Evolutionary conservation across 1,140 invertebrate species (phyloP).

Genomic region (Drosophila jambulina): DNA sequence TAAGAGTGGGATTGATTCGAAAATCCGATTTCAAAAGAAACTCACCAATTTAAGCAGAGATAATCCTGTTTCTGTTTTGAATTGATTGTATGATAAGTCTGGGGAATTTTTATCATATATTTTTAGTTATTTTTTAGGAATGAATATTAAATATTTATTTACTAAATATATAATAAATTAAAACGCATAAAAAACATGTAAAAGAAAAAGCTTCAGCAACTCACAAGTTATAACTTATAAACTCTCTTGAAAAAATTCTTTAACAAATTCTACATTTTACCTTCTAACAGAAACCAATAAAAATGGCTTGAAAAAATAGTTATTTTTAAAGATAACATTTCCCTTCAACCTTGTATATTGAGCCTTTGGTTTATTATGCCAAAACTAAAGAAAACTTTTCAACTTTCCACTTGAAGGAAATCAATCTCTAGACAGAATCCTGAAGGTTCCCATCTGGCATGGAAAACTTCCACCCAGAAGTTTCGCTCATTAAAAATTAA

Average conservation of each 20-base stretch:
- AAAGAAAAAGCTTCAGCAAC: no score
- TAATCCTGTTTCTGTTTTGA: conserved; percentile 2
- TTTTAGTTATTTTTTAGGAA: not conserved
- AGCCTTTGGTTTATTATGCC: not conserved
- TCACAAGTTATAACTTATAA: no score
- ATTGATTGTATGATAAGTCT: not conserved
- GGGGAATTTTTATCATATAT: not conserved
- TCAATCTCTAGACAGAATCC: conserved; percentile 5
- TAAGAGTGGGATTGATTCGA: conserved; percentile 5
- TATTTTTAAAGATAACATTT: not conserved
- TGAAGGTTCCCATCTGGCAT: conserved; percentile 4
- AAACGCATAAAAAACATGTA: no score
- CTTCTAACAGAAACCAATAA: not conserved
- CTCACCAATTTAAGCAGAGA: conserved; percentile 8
- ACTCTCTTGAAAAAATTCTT: no score
- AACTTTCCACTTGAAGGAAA: conserved; percentile 13
- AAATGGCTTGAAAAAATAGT: not conserved
- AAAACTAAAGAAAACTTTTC: not conserved
- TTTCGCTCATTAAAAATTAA: conserved; percentile 10
- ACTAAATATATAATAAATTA: no score
- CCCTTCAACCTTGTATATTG: no score
- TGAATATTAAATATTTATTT: not conserved
- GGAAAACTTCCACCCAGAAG: conserved; percentile 6
- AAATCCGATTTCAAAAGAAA: conserved; percentile 21
- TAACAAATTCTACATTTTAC: no score